Conservation (phyloP, 2,797 vertebrate species). For the Tachyglossus aculeatus region DNA sequence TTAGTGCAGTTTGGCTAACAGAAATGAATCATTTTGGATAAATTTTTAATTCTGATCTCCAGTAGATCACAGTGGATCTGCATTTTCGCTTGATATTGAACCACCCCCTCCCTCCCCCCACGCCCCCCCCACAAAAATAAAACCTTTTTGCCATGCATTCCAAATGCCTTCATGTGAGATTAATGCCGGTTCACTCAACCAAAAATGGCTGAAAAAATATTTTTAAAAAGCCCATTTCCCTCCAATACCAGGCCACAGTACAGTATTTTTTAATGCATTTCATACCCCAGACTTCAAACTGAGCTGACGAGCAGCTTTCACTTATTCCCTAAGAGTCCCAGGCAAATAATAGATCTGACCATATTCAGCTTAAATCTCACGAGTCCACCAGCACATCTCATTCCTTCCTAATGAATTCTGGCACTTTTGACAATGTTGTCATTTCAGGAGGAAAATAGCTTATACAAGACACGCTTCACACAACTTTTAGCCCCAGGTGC, state of each 20-base stretch:
- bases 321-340: background rate
- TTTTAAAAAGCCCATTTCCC: no score
- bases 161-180: background rate
- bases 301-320: background rate
- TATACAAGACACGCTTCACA: slow-evolving; percentile 25
- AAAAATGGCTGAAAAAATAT: background rate
- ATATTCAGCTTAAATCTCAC: slow-evolving; percentile 21
- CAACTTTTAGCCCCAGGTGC: slow-evolving; percentile 21
- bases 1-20: no score
- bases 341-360: background rate
- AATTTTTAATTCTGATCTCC: no score
- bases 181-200: background rate
- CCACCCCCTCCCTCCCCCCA: no score
- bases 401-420: slow-evolving; percentile 4
- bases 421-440: slow-evolving; percentile 28
- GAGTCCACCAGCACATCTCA: background rate
- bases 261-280: slow-evolving; percentile 21
- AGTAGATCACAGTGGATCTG: no score
- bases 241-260: no score
- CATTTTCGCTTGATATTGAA: no score
- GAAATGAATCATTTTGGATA: no score
- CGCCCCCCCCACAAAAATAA: no score
- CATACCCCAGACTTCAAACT: slow-evolving; percentile 6
- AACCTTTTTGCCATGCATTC: background rate
- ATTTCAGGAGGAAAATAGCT: slow-evolving; percentile 31